phyloP scores from a whole-genome alignment of 37 sponge, comb jelly and placozoan genomes.

The Chondrosia reniformis region DNA sequence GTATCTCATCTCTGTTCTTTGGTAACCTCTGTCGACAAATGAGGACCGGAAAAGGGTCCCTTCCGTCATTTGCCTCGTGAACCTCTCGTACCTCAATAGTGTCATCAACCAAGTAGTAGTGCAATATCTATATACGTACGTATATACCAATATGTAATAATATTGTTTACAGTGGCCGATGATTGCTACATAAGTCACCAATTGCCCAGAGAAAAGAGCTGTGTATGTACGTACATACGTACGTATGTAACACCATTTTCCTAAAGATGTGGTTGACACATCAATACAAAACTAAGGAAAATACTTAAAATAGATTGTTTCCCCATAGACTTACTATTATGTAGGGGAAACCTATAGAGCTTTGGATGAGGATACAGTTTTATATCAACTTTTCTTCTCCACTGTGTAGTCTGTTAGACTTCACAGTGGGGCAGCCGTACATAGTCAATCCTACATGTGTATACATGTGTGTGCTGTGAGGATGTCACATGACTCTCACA shows the following conservation, averaged over 20 bases:
- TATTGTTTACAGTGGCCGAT: neutral
- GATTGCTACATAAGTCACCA: neutral
- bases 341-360: too few species aligned
- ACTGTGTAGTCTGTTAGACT: too few species aligned
- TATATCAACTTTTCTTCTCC: too few species aligned
- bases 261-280: too few species aligned
- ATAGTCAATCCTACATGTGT: too few species aligned
- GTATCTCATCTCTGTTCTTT: slow-evolving; percentile 55
- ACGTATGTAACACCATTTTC: neutral
- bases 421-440: too few species aligned
- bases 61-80: slow-evolving; percentile 91
- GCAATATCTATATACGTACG: slow-evolving; percentile 29
- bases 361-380: too few species aligned
- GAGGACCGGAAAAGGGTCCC: slow-evolving; percentile 93
- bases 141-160: neutral
- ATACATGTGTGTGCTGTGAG: too few species aligned
- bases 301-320: too few species aligned
- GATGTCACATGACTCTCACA: too few species aligned
- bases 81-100: slow-evolving; percentile 92
- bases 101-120: slow-evolving; percentile 95
- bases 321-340: too few species aligned
- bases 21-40: slow-evolving; percentile 89
- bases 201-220: neutral
- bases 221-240: neutral
- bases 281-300: too few species aligned